Percentiles rank a stretch among this genome's conserved stretches.
These are phyloP conservation scores for Strigamia transsilvanica DNA, from an alignment of 2,888 invertebrate genomes.

Conservation along the genomic window DNA sequence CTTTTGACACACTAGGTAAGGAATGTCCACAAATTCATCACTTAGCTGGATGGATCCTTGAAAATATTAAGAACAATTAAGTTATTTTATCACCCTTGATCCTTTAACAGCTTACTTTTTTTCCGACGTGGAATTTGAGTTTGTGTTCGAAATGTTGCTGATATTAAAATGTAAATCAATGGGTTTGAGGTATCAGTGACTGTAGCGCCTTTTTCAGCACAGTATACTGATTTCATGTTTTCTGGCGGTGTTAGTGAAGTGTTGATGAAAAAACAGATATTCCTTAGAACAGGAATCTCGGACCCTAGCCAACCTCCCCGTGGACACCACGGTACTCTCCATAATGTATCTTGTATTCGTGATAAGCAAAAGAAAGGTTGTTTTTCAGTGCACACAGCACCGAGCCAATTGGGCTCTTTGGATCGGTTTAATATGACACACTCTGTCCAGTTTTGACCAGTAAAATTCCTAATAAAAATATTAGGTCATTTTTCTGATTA, in stretches of 20 bases:
- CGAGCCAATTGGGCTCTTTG: not conserved
- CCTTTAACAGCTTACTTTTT: not conserved
- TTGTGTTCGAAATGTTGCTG: not conserved
- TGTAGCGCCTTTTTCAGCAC: not conserved
- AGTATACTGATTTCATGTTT: conserved; percentile 50
- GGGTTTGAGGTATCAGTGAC: not conserved
- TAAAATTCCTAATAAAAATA: not conserved
- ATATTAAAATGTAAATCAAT: not conserved
- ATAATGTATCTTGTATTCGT: not conserved
- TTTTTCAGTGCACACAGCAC: not conserved
- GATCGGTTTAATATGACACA: not conserved
- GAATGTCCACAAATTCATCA: not conserved
- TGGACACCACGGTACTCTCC: conserved; percentile 35
- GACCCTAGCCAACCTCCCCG: conserved; percentile 18
- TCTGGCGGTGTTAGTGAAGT: conserved; percentile 76
- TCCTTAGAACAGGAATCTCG: not conserved
- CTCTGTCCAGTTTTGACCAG: not conserved
- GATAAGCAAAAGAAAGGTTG: not conserved
- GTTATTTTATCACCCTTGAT: not conserved
- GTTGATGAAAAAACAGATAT: conserved; percentile 91
- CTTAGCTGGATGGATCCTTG: not conserved
- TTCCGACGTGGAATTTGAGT: not conserved
- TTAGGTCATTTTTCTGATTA: not conserved
- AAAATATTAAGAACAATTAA: not conserved
- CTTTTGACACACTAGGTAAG: not conserved